Evolutionary conservation across 1,140 invertebrate genomes (phyloP), one percentile per base, ranked within the genome.

Genomic region (Brachionus rotundiformis): DNA sequence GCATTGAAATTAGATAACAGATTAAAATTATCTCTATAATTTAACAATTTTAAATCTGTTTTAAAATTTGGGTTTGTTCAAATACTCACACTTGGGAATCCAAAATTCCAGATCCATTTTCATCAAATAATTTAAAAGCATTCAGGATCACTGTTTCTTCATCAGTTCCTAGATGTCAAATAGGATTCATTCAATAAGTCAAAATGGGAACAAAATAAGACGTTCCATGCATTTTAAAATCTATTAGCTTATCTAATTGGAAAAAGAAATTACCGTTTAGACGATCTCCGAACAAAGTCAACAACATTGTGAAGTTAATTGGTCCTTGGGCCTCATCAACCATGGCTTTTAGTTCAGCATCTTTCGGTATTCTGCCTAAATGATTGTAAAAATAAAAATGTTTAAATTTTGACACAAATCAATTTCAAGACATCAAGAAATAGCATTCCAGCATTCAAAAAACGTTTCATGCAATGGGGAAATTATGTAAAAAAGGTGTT

Each of bases 91-190:
- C n/a, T 39, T 79, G 13, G 13, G 41, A 33, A n/a, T 29, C 33
- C 16, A 82, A 23, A 44, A 25, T 31, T 68, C 86, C 95, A 82
- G 88, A 92, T 86, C 96, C 96, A 85, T 95, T 94, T 88, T 96
- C 94, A 86, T 97, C 95, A 86, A 96, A 97, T 88, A 95, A 96
- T 86, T 94, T 94, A 87, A 97, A 97, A 27, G 95, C 95, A 89
- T 96, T 96, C 86, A 96, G 95, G 84, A 96, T 96, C 0, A 96
- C 94, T 88, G 95, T 94, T 87, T 97, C 95, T 29, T 95, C 94
- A 88, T 97, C 95, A 11, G 95, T 97, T 29, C 96, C 96, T 77
- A 10, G 8, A 13, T 47, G 27, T 13, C n/a, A 63, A 25, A 31
- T 19, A 36, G 39, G 39, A 13, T 68, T 33, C 27, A 33, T 68